phyloP scores from a whole-genome alignment of 2,888 invertebrate genomes.

The Ethmia dodecea region DNA sequence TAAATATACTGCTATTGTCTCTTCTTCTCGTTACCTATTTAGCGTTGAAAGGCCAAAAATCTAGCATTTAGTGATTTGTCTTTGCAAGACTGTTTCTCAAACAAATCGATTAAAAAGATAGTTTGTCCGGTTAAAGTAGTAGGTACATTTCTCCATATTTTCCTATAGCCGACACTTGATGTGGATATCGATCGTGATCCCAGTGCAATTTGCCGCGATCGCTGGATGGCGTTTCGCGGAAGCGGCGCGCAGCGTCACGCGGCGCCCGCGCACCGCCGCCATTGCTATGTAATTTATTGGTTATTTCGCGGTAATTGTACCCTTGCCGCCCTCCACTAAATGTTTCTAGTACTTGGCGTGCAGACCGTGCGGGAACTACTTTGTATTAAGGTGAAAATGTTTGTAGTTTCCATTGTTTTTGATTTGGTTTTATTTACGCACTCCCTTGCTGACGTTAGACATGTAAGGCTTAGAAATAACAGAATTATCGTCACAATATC shows the following conservation, averaged over 20 bases:
- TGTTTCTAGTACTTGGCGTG: slow-evolving; percentile 38
- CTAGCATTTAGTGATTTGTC: too few relatives aligned
- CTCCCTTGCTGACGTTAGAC: too few relatives aligned
- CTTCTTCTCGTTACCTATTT: too few relatives aligned
- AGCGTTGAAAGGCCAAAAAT: too few relatives aligned
- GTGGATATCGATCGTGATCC: slow-evolving; percentile 57
- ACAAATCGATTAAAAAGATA: too few relatives aligned
- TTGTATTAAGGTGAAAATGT: slow-evolving; percentile 13
- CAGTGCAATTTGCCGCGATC: slow-evolving; percentile 56
- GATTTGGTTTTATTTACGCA: neutral
- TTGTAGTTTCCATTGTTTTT: neutral
- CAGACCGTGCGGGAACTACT: slow-evolving; percentile 18
- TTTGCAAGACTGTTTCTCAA: too few relatives aligned
- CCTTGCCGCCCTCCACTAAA: slow-evolving; percentile 51
- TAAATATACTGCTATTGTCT: too few relatives aligned
- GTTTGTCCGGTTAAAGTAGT: too few relatives aligned
- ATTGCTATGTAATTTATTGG: slow-evolving; percentile 41
- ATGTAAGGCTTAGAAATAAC: too few relatives aligned
- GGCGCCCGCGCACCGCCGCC: slow-evolving; percentile 45
- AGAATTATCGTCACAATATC: too few relatives aligned
- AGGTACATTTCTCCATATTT: too few relatives aligned
- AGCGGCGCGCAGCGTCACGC: slow-evolving; percentile 55
- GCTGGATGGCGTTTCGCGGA: slow-evolving; percentile 66
- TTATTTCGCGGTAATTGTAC: slow-evolving; percentile 65
- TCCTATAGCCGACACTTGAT: too few relatives aligned